Base-by-base conservation (phyloP, 2,113 vertebrate species). In the Lathamus discolor region DNA sequence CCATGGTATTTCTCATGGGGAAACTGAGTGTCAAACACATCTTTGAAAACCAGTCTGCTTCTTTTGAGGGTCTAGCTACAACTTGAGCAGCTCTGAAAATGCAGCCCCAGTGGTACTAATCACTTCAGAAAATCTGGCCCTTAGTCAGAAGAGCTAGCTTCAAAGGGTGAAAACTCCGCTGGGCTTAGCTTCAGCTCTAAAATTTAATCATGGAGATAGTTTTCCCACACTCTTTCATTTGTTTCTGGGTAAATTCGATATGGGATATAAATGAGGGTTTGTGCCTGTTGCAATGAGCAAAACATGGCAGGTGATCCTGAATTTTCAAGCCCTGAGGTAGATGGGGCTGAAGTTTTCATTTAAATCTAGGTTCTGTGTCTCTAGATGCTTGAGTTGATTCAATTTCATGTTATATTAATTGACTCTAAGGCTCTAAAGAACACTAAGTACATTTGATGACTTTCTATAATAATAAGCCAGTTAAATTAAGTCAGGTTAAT, bases 341-440 rank as follows among this genome's bases (percentile, higher is more conserved):
- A 84, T 49, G 62, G 57, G 69, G 57, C 37, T 94, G 86, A 93
- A 94, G 67, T 93, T 93, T 91, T 93, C 74, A 92, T 95, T 96
- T 95, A 91, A 95, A 96, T 95, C 86, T 93, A 72, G 80, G 86
- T 96, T 97, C 77, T 3, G 3, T 4, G 88, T 96, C 88, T 96
- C 96, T 74, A 79, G 96, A 73, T 96, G 95, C 88, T 92, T 25
- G 31, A 92, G 90, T 93, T 87, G 95, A 85, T 94, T 96, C 95
- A 93, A 89, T 97, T 97, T 95, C 92, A 67, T 94, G 83, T 95
- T 96, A 46, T 89, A 95, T 96, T 96, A 96, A 96, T 96, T 95
- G 93, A 85, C 83, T 91, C 20, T 66, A 73, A 79, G 83, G 80
- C 95, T 96, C 91, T 89, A 37, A 93, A 96, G 96, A 93, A 69